phyloP scores from a whole-genome alignment of 2,888 invertebrate genomes.

The Rambutsinella grinnellia region DNA sequence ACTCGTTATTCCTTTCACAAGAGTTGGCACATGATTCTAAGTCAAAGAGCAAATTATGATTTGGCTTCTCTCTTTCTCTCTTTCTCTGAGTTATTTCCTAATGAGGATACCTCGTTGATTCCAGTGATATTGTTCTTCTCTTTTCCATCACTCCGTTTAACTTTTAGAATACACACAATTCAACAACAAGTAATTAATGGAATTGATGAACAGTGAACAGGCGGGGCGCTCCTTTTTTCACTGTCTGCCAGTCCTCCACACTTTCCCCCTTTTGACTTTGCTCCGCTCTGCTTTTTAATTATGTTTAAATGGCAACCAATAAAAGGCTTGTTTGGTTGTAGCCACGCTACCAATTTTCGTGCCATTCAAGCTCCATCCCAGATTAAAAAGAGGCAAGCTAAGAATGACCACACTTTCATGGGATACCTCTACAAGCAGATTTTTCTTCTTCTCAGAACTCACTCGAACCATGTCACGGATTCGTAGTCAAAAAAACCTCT shows the following conservation, averaged over 20 bases:
- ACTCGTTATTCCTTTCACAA: slow-evolving; percentile 23
- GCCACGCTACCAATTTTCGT: background rate
- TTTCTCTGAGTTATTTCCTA: background rate
- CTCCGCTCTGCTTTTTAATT: slow-evolving; percentile 18
- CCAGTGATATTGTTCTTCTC: background rate
- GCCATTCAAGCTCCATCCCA: slow-evolving; percentile 8
- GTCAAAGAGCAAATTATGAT: background rate
- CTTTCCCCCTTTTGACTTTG: slow-evolving; percentile 6
- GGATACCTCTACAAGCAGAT: background rate
- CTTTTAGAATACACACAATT: background rate
- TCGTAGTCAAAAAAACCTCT: background rate
- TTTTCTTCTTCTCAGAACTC: background rate
- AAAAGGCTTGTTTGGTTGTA: background rate
- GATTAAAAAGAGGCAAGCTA: slow-evolving; percentile 2
- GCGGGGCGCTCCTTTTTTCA: slow-evolving; percentile 10
- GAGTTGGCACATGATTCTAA: slow-evolving; percentile 18
- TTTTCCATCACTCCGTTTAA: background rate
- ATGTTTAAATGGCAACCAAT: slow-evolving; percentile 8
- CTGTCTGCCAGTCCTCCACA: background rate
- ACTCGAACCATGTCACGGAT: background rate
- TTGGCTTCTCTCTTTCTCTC: slow-evolving; percentile 1
- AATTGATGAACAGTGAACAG: slow-evolving; percentile 54
- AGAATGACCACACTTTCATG: background rate
- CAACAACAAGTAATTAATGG: slow-evolving; percentile 43
- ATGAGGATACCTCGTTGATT: background rate